phyloP scores from a whole-genome alignment of 2,797 vertebrate genomes.

The Clamator glandarius region DNA sequence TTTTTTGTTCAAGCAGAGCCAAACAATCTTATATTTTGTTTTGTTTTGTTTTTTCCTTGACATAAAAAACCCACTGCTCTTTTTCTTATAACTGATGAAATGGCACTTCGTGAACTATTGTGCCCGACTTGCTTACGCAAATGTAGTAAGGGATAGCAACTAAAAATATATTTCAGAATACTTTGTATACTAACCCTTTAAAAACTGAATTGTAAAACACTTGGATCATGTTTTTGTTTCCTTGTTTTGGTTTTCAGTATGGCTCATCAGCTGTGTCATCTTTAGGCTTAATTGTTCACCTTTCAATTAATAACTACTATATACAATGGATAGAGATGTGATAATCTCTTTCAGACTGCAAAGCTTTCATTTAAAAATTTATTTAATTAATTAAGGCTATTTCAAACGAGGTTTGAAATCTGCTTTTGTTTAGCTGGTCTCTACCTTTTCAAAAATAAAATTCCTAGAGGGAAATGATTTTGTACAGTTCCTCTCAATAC shows the following conservation, averaged over 20 bases:
- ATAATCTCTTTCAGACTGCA: background rate
- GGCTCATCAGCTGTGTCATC: background rate
- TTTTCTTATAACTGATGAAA: background rate
- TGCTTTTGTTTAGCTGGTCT: slow-evolving; percentile 32
- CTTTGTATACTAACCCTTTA: background rate
- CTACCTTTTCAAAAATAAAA: slow-evolving; percentile 38
- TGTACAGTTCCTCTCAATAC: slow-evolving; percentile 52
- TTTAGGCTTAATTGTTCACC: slow-evolving; percentile 8
- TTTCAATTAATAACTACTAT: slow-evolving; percentile 3
- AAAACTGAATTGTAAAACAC: background rate
- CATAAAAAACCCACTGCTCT: background rate
- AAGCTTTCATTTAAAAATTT: slow-evolving; percentile 42
- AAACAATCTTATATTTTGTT: background rate
- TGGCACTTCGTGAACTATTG: slow-evolving; percentile 55
- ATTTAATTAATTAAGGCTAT: slow-evolving; percentile 1
- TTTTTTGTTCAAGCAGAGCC: background rate
- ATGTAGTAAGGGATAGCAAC: background rate
- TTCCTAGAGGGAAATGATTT: slow-evolving; percentile 21
- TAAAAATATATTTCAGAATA: slow-evolving; percentile 3
- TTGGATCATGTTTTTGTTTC: background rate
- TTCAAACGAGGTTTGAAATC: slow-evolving; percentile 20
- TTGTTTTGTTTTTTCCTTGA: background rate
- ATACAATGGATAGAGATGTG: background rate
- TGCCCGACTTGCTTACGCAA: slow-evolving; percentile 7
- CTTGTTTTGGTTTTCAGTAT: background rate